Conservation (phyloP, 2,888 invertebrate species). For the Tridacna crocea region DNA sequence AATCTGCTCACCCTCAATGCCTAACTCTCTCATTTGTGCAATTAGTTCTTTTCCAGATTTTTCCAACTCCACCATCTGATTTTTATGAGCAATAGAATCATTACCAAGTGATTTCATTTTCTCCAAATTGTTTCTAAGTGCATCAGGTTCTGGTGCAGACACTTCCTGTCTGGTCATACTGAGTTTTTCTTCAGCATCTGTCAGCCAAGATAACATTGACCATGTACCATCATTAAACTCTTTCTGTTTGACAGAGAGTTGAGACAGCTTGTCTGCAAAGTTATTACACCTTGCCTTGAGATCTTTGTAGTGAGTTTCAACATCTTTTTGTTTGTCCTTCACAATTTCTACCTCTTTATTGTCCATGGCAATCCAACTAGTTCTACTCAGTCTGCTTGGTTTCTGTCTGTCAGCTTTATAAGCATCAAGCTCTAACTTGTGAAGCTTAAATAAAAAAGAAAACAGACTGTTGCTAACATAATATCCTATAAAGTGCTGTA, state of each 20-base stretch:
- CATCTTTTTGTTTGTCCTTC: conserved; percentile 85
- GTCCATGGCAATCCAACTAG: conserved; percentile 79
- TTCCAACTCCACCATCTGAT: conserved; percentile 93
- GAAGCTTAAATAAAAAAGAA: conserved; percentile 65
- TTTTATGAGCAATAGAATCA: conserved; percentile 93
- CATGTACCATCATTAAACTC: conserved; percentile 98
- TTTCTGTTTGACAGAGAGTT: conserved; percentile 95
- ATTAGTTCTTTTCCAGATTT: conserved; percentile 85
- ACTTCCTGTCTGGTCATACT: conserved; percentile 84
- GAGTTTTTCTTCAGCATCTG: conserved; percentile 88
- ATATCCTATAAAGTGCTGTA: too few relatives aligned
- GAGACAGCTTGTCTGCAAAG: conserved; percentile 94
- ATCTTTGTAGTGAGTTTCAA: conserved; percentile 87
- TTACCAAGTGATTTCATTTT: conserved; percentile 93
- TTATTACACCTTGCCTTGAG: conserved; percentile 92
- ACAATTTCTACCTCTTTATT: conserved; percentile 85
- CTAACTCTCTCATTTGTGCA: conserved; percentile 88
- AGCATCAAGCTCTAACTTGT: conserved; percentile 79
- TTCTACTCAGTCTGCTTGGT: conserved; percentile 70
- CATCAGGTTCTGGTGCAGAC: conserved; percentile 74
- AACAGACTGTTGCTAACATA: not conserved
- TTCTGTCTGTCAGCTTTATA: conserved; percentile 86
- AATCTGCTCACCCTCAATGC: conserved; percentile 92
- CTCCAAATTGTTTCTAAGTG: conserved; percentile 90
- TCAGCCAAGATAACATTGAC: conserved; percentile 97